These are phyloP conservation scores for Melozone crissalis DNA, from an alignment of 2,113 vertebrate species.

Conservation along the genomic window DNA sequence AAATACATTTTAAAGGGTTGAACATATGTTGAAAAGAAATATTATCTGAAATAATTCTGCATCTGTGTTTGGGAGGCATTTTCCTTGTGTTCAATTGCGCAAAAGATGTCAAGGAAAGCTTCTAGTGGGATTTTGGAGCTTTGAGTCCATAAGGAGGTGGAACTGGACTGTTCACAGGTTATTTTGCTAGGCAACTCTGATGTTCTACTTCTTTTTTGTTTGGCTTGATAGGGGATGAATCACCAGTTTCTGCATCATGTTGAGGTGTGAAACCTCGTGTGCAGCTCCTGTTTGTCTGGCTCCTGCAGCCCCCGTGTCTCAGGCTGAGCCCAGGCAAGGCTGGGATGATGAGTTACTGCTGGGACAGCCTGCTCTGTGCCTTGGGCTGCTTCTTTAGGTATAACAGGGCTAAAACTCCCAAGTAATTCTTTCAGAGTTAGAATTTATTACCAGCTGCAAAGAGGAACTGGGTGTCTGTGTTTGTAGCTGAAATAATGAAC, in stretches of 20 bases:
- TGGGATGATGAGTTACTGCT: neutral
- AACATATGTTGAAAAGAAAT: neutral
- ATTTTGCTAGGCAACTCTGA: neutral
- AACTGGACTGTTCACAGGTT: neutral
- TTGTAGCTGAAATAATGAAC: neutral
- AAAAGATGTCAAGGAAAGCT: neutral
- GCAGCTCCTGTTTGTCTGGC: conserved; percentile 21
- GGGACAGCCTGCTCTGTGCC: neutral
- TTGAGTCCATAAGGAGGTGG: neutral
- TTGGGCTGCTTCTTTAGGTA: neutral
- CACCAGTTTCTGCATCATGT: neutral
- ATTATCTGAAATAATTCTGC: neutral
- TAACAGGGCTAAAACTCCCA: neutral
- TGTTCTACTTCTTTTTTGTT: neutral
- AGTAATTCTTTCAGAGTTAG: neutral
- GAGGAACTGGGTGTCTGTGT: neutral
- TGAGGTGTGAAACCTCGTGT: neutral
- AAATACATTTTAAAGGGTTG: neutral
- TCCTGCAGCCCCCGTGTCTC: conserved; percentile 4
- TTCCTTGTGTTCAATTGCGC: neutral
- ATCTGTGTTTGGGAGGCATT: neutral
- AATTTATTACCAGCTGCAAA: neutral
- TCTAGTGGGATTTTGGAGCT: neutral
- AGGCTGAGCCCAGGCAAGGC: rapidly evolving
- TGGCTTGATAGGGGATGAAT: neutral